Conservation (phyloP, 2,113 vertebrate species). For the Nyctereutes procyonoides region DNA sequence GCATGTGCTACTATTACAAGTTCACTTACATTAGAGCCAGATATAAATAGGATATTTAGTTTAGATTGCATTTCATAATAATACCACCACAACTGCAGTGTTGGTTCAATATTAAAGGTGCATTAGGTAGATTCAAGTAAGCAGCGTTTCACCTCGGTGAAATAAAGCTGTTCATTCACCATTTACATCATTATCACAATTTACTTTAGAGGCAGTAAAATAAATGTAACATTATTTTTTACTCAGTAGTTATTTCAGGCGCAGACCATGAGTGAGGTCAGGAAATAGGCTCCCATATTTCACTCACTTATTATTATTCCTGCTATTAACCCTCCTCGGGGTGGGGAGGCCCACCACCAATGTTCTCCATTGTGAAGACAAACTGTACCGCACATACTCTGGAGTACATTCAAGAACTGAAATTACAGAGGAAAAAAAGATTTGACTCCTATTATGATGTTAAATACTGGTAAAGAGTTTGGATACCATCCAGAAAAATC, state of each 20-base stretch:
- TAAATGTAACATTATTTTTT: constrained; percentile 20
- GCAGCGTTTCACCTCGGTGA: neutral
- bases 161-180: constrained; percentile 26
- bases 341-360: neutral
- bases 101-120: neutral
- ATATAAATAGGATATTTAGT: neutral
- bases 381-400: neutral
- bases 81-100: neutral
- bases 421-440: constrained; percentile 39
- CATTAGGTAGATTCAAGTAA: neutral
- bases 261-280: neutral
- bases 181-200: constrained; percentile 36
- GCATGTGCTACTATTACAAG: neutral
- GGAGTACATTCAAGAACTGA: constrained; percentile 46
- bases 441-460: constrained; percentile 44
- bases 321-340: neutral
- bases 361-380: neutral
- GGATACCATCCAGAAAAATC: constrained; percentile 63
- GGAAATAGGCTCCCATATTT: constrained; percentile 11
- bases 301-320: constrained; percentile 24
- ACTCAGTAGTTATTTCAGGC: constrained; percentile 27
- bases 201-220: constrained; percentile 41
- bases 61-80: neutral
- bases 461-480: constrained; percentile 62
- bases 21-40: neutral